Evolutionary conservation across 2,113 vertebrate genomes (phyloP).

Genomic region (Gobius niger): DNA sequence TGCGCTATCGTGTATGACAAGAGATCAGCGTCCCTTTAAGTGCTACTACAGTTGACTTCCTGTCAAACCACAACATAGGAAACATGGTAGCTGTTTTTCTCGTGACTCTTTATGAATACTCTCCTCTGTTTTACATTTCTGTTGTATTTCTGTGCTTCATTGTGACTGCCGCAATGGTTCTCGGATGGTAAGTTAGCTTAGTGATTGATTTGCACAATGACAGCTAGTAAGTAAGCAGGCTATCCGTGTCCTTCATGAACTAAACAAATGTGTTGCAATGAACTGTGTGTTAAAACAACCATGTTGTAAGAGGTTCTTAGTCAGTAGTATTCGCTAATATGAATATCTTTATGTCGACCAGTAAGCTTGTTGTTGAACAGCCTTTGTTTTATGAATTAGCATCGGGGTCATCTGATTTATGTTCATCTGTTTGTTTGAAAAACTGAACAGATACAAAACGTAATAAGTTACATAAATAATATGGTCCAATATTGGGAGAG

Average conservation of each 20-base stretch:
- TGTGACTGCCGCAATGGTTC: conserved; percentile 89
- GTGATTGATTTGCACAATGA: not conserved
- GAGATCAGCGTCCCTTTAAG: not conserved
- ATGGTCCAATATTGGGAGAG: not conserved
- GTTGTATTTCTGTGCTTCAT: conserved; percentile 90
- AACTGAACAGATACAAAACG: too few relatives aligned
- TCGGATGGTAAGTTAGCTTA: conserved; percentile 85
- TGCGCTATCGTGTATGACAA: not conserved
- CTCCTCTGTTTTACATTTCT: conserved; percentile 87
- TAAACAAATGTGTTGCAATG: too few relatives aligned
- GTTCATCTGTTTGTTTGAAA: too few relatives aligned
- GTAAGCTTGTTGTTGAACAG: too few relatives aligned
- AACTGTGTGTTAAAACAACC: too few relatives aligned
- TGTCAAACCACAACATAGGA: not conserved
- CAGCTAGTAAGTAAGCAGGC: conserved; percentile 8
- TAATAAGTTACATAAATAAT: not conserved
- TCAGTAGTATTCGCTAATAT: not conserved
- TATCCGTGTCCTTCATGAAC: not conserved
- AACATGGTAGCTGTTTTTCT: conserved; percentile 84
- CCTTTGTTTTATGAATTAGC: too few relatives aligned
- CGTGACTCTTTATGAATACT: conserved; percentile 89
- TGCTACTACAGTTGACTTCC: not conserved
- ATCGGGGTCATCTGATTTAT: not conserved
- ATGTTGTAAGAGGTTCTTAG: not conserved
- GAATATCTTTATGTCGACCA: too few relatives aligned